Conservation (phyloP, 1,140 invertebrate species). For the Drosophila guanche region DNA sequence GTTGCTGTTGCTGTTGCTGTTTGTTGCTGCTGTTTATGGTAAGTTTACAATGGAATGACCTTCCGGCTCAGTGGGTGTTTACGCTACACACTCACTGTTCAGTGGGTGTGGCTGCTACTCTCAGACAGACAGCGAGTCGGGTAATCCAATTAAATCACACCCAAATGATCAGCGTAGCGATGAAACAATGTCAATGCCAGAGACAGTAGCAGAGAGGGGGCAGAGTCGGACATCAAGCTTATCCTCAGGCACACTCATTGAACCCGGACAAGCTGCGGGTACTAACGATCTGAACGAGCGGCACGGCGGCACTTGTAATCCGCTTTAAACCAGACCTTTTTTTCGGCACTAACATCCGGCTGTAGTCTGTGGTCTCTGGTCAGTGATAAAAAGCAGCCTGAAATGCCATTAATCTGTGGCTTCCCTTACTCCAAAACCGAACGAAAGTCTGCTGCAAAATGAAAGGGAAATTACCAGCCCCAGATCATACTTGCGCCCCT, state of each 20-base stretch:
- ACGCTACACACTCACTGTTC: too few species aligned
- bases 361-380: conserved; percentile 8
- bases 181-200: conserved; percentile 78
- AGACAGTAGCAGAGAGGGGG: conserved; percentile 4
- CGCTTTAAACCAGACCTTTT: neutral
- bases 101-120: conserved; percentile 33
- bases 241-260: too few species aligned
- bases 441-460: conserved; percentile 36
- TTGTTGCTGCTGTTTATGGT: conserved; percentile 75
- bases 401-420: conserved; percentile 21
- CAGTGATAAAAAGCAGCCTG: conserved; percentile 3
- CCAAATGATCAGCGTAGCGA: conserved; percentile 58
- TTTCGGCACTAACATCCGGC: conserved; percentile 31
- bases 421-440: too few species aligned
- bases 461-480: conserved; percentile 67
- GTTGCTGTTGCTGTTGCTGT: conserved; percentile 41
- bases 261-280: too few species aligned
- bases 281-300: too few species aligned
- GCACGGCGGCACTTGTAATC: too few species aligned
- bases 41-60: conserved; percentile 49
- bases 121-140: conserved; percentile 22
- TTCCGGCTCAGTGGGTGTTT: conserved; percentile 17
- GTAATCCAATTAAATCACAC: conserved; percentile 59
- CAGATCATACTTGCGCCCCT: conserved; percentile 10
- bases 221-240: too few species aligned